Percentiles rank a stretch among this genome's conserved stretches.
Evolutionary conservation across 1,140 invertebrate species (phyloP).

Genomic region (Heliconius eleuchia): DNA sequence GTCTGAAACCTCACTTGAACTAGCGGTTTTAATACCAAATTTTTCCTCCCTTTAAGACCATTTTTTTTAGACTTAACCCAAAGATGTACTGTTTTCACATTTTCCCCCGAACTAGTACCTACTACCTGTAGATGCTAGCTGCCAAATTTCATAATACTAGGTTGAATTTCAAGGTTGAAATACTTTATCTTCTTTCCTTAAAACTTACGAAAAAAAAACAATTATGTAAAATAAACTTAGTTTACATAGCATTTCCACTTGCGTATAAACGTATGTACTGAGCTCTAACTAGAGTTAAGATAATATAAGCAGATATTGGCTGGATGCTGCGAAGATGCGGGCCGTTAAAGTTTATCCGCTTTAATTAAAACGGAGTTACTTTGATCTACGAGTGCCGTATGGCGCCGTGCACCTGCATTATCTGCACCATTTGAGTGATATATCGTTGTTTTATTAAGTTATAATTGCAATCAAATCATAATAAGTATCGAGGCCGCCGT

Average conservation of each 20-base stretch:
- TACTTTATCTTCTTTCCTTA: too few species aligned
- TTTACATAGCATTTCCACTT: background rate
- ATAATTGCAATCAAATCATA: background rate
- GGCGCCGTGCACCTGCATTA: conserved; percentile 8
- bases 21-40: too few species aligned
- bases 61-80: too few species aligned
- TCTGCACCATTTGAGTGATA: background rate
- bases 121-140: too few species aligned
- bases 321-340: conserved; percentile 12
- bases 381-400: background rate
- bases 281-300: background rate
- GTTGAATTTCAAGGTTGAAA: too few species aligned
- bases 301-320: conserved; percentile 6
- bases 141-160: too few species aligned
- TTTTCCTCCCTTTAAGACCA: too few species aligned
- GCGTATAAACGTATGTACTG: background rate
- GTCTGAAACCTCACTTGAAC: too few species aligned
- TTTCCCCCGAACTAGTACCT: too few species aligned
- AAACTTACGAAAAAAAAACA: too few species aligned
- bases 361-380: conserved; percentile 10
- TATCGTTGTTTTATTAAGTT: conserved; percentile 5
- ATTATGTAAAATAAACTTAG: background rate
- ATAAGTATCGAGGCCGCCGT: background rate
- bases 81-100: too few species aligned
- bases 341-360: conserved; percentile 5